Evolutionary conservation across 2,797 vertebrate species (phyloP), one percentile per base, ranked within the genome.

Genomic region (Sebastes cheni): DNA sequence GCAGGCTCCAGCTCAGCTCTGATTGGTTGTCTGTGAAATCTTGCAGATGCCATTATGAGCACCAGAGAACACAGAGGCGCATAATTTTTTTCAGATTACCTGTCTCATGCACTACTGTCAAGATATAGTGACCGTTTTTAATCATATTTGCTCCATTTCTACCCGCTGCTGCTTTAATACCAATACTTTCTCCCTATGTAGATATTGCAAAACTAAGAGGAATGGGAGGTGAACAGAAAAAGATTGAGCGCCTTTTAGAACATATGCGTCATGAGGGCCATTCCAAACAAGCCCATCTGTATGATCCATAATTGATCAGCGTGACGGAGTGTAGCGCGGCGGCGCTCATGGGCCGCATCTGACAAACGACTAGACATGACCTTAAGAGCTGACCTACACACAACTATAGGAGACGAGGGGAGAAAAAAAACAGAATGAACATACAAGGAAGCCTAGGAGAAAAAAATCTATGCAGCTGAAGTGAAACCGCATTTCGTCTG

Each of bases 301-400:
- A 88, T 91, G 93, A 95, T 93, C 86, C 85, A 91, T 90, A 92
- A 95, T 94, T 91, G 94, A 95, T 93, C 89, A 85, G 84, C 60
- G 86, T 91, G 90, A 93, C 94, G 72, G 91, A 93, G 80, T 84
- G 89, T 72, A 79, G 80, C 25, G 75, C 64, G 46, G 72, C 75
- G 68, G 68, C 69, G 69, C 89, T 88, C 79, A 80, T 87, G 89
- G 90, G 89, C 89, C 82, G 84, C 83, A 79, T 93, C 89, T 95
- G 94, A 95, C 94, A 95, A 96, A 95, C 86, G 92, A 95, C 87
- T 90, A 79, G 88, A 93, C 94, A 88, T 84, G 90, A 95, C 94
- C 94, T 94, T 88, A 90, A 93, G 88, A 91, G 91, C 92, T 93
- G 95, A 95, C 94, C 95, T 92, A 91, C 91, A 91, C 92, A 91